Evolutionary conservation across 1,140 invertebrate genomes (phyloP), one percentile per base, ranked within the genome.

Genomic region (Bombus consobrinus): DNA sequence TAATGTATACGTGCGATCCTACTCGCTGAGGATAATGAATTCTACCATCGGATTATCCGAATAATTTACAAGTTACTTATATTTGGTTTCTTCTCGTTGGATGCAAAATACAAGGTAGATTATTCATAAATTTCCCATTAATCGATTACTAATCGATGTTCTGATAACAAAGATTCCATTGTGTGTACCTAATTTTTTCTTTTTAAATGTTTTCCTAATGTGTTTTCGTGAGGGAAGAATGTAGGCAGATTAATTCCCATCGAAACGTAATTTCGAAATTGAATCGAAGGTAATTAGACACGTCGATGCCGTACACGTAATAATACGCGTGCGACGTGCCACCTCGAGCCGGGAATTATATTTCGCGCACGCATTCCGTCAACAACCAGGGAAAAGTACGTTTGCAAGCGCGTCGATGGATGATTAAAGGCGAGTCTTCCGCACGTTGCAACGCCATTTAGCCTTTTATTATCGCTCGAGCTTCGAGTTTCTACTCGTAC

Each of bases 361-460:
- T 85, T 85, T 80, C 83, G 68, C 83, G 83, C 57, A 73, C 77
- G 68, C 83, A 85, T 85, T 85, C 83, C 83, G 77, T 43, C 83
- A 80, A 85, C 68, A 59, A 43, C 25, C 47, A 34, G 66, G 77
- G 80, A 84, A 71, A 72, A 64, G 32, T 83, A 76, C 72, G 32
- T 68, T 76, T 68, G 41, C 32, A 64, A n/a, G 15, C 39, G 32
- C 3, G 71, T 43, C 57, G 53, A 12, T 41, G 39, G 15, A 43
- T 62, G 41, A 64, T 76, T 53, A 47, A 66, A 64, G 57, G 15
- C 72, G n/a, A 62, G 10, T 53, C 28, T 22, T 64, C 39, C 37
- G 9, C 13, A n/a, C 41, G 25, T 59, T 43, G n/a, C 39, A 34
- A 71, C 68, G 68, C 12, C 18, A 28, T 81, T 81, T 28, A 68